These are phyloP conservation scores for Emydocephalus ijimae DNA, from an alignment of 2,113 vertebrate genomes.

Conservation along the genomic window DNA sequence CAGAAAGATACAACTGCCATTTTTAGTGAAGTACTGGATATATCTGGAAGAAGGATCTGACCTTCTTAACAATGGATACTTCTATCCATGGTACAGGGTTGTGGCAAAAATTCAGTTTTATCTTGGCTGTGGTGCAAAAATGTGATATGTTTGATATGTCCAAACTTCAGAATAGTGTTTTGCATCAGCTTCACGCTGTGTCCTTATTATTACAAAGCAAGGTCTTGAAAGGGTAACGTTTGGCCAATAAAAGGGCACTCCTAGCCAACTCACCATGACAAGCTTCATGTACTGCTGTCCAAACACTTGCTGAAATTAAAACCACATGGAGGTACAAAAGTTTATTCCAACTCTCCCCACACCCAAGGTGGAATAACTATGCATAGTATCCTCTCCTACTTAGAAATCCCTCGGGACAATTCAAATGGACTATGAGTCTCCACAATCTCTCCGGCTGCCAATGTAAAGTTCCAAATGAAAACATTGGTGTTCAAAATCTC, in stretches of 20 bases:
- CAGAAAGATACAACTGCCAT: background rate
- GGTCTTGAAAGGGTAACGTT: slow-evolving; percentile 26
- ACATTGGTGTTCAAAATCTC: slow-evolving; percentile 6
- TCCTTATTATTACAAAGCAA: slow-evolving; percentile 42
- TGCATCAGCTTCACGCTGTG: slow-evolving; percentile 11
- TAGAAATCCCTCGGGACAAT: slow-evolving; percentile 13
- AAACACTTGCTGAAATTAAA: slow-evolving; percentile 51
- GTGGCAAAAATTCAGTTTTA: slow-evolving; percentile 41
- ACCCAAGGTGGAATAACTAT: slow-evolving; percentile 48
- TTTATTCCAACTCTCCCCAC: slow-evolving; percentile 34
- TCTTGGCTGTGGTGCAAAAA: slow-evolving; percentile 53
- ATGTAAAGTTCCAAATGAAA: slow-evolving; percentile 39
- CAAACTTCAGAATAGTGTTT: slow-evolving; percentile 44
- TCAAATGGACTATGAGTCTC: fast-evolving
- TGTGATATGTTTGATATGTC: slow-evolving; percentile 45
- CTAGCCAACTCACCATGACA: slow-evolving; percentile 45
- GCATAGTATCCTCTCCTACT: slow-evolving; percentile 20
- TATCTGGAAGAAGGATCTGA: slow-evolving; percentile 20
- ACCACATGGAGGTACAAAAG: slow-evolving; percentile 50
- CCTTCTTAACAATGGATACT: slow-evolving; percentile 9
- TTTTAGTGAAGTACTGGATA: background rate
- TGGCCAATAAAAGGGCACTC: background rate
- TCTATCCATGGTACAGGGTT: background rate
- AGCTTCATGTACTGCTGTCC: slow-evolving; percentile 42
- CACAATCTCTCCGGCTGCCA: slow-evolving; percentile 6